Percentiles rank a stretch among this genome's conserved stretches.
These are phyloP conservation scores for Cancer borealis DNA, from an alignment of 2,888 invertebrate species.

Conservation along the genomic window DNA sequence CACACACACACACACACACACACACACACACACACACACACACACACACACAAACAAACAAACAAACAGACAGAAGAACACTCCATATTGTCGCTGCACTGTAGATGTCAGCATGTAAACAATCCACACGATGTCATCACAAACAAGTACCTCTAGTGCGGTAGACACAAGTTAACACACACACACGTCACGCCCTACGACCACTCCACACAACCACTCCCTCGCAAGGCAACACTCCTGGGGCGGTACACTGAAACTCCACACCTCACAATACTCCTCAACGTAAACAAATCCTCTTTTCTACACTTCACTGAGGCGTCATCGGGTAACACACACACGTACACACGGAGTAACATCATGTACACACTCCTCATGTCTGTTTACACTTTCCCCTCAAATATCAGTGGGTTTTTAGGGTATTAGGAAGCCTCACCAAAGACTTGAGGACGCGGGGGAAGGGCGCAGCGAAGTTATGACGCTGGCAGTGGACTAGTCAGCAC, in stretches of 20 bases:
- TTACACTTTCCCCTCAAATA: neutral
- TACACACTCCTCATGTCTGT: neutral
- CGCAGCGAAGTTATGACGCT: neutral
- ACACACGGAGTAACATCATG: neutral
- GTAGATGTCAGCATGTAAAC: neutral
- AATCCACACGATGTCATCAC: neutral
- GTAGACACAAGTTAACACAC: slow-evolving; percentile 3
- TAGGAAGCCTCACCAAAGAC: neutral
- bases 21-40: no score
- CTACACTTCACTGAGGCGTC: neutral
- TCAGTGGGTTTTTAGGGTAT: neutral
- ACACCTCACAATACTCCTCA: neutral
- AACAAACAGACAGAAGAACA: neutral
- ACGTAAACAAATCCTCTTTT: neutral
- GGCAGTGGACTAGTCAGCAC: slow-evolving; percentile 4
- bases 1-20: no score
- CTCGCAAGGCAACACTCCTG: neutral
- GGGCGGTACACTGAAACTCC: neutral
- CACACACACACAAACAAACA: no score
- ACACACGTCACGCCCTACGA: neutral
- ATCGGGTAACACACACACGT: neutral
- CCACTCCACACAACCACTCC: neutral
- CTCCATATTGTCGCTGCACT: neutral
- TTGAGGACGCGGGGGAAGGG: neutral
- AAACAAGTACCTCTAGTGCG: neutral